Evolutionary conservation across 2,113 vertebrate species (phyloP).

Genomic region (Perca flavescens): DNA sequence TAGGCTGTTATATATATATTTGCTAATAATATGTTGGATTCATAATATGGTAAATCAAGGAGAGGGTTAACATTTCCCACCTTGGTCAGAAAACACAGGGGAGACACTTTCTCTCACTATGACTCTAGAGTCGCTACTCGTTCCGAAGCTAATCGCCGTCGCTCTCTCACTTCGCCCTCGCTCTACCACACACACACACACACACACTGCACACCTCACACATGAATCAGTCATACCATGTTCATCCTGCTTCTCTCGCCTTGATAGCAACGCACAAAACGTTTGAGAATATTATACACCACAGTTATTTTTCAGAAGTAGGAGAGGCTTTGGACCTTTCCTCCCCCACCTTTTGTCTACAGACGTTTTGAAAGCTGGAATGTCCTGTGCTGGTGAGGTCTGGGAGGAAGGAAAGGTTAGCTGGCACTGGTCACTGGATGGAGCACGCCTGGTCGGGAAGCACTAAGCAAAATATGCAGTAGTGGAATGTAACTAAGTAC

Average conservation of each 20-base stretch:
- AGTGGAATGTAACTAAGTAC: no score
- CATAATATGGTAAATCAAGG: no score
- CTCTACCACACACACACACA: no score
- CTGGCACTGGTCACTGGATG: slow-evolving; percentile 16
- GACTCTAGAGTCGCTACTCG: no score
- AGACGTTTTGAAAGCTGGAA: neutral
- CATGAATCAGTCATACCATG: neutral
- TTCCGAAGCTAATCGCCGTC: no score
- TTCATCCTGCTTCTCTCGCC: slow-evolving; percentile 1
- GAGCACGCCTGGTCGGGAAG: slow-evolving; percentile 33
- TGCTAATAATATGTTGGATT: no score
- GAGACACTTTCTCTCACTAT: no score
- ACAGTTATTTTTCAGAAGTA: neutral
- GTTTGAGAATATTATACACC: neutral
- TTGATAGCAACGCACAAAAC: neutral
- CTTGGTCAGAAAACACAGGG: no score
- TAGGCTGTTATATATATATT: no score
- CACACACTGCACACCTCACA: neutral
- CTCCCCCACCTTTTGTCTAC: neutral
- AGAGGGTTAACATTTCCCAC: no score
- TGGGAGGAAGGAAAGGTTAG: slow-evolving; percentile 38
- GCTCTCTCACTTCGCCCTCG: no score
- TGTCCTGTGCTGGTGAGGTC: slow-evolving; percentile 42
- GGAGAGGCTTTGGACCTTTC: slow-evolving; percentile 17
- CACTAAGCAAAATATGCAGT: slow-evolving; percentile 13